Conservation (phyloP, 2,113 vertebrate species). For the Mus musculus region DNA sequence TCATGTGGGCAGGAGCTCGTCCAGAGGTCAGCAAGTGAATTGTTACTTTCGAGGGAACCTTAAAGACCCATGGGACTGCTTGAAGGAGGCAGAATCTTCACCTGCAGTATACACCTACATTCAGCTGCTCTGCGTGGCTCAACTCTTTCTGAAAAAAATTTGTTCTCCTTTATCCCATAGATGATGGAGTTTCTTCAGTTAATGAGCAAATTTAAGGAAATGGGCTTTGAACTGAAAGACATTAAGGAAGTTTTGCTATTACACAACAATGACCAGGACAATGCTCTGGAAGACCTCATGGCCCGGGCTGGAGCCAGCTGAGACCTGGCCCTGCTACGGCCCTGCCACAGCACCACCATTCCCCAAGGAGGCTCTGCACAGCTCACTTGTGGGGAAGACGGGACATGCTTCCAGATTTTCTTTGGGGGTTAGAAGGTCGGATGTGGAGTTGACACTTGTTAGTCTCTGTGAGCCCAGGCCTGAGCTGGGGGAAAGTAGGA, state of each 20-base stretch:
- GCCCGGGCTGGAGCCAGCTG: slow-evolving; percentile 95
- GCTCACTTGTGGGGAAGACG: slow-evolving; percentile 51
- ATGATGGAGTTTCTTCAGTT: slow-evolving; percentile 96
- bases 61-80: not conserved
- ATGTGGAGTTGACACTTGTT: slow-evolving; percentile 54
- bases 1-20: not conserved
- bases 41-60: not conserved
- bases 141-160: not conserved
- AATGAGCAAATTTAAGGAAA: slow-evolving; percentile 98
- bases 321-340: slow-evolving; percentile 80
- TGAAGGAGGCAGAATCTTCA: not conserved
- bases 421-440: slow-evolving; percentile 65
- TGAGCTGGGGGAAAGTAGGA: slow-evolving; percentile 49
- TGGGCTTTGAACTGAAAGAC: slow-evolving; percentile 97
- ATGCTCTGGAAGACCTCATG: slow-evolving; percentile 98
- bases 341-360: slow-evolving; percentile 69
- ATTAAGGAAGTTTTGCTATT: slow-evolving; percentile 97
- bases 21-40: not conserved
- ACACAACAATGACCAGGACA: slow-evolving; percentile 97
- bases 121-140: not conserved
- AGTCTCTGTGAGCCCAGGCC: slow-evolving; percentile 55
- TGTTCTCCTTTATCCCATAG: slow-evolving; percentile 85
- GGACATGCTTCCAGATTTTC: slow-evolving; percentile 63
- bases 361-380: slow-evolving; percentile 68
- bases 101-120: not conserved